These are phyloP conservation scores for Oreochromis niloticus DNA, from an alignment of 2,113 vertebrate genomes.

Conservation along the genomic window DNA sequence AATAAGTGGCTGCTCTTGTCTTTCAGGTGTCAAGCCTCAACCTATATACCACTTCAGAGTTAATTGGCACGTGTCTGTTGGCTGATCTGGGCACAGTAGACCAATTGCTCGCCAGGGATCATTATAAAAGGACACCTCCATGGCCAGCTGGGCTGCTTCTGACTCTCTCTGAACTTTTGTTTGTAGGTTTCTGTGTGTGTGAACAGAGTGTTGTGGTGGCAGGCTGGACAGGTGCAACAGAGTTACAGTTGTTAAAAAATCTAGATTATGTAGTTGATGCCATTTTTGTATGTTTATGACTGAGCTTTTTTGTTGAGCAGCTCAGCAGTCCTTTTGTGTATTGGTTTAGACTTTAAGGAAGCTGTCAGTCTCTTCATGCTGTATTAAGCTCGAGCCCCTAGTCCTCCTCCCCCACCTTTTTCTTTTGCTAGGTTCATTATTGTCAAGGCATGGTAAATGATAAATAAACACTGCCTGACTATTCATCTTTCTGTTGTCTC, in stretches of 20 bases:
- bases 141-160: not conserved
- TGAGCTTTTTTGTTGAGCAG: not conserved
- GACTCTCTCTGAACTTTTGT: not conserved
- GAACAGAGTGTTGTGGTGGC: not conserved
- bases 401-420: not conserved
- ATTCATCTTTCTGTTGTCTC: not conserved
- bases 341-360: not conserved
- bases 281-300: not conserved
- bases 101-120: not conserved
- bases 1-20: not conserved
- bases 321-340: not conserved
- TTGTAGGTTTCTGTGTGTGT: not conserved
- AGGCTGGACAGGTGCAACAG: not conserved
- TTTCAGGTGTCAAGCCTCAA: not conserved
- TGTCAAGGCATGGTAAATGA: not conserved
- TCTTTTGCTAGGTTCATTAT: not conserved
- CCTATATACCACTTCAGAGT: not conserved
- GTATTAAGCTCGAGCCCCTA: not conserved
- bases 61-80: not conserved
- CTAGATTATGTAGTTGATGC: not conserved
- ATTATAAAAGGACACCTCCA: not conserved
- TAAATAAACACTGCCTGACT: not conserved
- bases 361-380: not conserved
- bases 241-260: not conserved
- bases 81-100: not conserved